These are phyloP conservation scores for Mystacornis crossleyi DNA, from an alignment of 2,113 vertebrate species.

Conservation along the genomic window DNA sequence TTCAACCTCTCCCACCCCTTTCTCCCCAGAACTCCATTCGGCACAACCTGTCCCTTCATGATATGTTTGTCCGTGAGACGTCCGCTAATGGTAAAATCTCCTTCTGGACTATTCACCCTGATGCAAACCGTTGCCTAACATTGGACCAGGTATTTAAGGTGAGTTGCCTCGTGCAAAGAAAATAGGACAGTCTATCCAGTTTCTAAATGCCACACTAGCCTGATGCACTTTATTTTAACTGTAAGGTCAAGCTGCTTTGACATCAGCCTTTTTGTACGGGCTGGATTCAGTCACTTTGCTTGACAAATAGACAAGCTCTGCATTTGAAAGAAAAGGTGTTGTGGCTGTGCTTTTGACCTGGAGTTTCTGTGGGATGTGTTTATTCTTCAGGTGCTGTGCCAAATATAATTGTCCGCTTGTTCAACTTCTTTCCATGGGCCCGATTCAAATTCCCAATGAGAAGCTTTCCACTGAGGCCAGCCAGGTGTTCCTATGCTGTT, in stretches of 20 bases:
- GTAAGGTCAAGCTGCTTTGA: neutral
- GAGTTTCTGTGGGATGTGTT: neutral
- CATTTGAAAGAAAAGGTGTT: neutral
- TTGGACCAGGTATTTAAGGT: conserved; percentile 95
- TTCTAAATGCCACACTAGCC: neutral
- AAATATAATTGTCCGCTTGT: neutral
- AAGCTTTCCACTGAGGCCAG: neutral
- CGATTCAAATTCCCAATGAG: neutral
- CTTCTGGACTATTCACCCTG: conserved; percentile 94
- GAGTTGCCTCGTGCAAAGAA: neutral
- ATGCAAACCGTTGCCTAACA: conserved; percentile 90
- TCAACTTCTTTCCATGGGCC: neutral
- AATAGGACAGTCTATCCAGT: neutral
- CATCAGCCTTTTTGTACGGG: neutral
- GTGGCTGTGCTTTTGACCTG: neutral
- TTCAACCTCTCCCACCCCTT: neutral
- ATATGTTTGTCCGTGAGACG: conserved; percentile 92
- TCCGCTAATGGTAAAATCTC: conserved; percentile 87
- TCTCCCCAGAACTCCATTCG: conserved; percentile 91
- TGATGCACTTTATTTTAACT: neutral
- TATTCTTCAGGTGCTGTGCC: neutral
- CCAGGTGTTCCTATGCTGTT: neutral
- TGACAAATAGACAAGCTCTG: neutral
- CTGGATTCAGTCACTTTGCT: neutral
- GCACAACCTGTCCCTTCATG: conserved; percentile 94